phyloP scores from a whole-genome alignment of 2,797 vertebrate species.

The Philypnodon macrostomus region DNA sequence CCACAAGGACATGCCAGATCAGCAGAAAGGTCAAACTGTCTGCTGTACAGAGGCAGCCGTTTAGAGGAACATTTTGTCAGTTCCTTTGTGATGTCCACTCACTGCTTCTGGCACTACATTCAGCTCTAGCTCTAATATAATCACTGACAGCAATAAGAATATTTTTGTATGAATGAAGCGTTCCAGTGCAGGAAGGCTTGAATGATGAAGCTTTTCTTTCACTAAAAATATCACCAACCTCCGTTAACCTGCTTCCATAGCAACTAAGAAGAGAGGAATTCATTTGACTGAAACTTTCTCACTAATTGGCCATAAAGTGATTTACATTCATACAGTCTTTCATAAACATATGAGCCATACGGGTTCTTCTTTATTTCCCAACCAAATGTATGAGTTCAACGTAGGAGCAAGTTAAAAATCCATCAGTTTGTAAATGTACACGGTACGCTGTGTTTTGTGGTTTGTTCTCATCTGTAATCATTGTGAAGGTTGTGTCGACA shows the following conservation, averaged over 20 bases:
- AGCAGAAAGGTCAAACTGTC: slow-evolving; percentile 53
- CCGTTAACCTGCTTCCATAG: slow-evolving; percentile 9
- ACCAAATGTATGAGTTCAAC: no score
- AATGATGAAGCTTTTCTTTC: slow-evolving; percentile 13
- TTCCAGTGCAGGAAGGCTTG: slow-evolving; percentile 10
- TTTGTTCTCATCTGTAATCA: no score
- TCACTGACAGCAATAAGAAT: slow-evolving; percentile 18
- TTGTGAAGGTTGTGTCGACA: no score
- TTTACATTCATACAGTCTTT: no score
- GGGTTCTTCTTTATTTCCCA: no score
- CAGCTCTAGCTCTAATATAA: slow-evolving; percentile 34
- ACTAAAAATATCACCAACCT: slow-evolving; percentile 6
- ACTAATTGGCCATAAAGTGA: no score
- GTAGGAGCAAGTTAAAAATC: no score
- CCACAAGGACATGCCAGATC: slow-evolving; percentile 54
- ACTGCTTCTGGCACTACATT: slow-evolving; percentile 21
- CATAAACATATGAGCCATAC: no score
- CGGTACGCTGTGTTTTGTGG: no score
- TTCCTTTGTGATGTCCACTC: slow-evolving; percentile 36
- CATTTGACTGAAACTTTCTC: neutral
- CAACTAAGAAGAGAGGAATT: slow-evolving; percentile 4
- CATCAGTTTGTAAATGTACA: no score
- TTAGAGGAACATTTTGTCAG: slow-evolving; percentile 26
- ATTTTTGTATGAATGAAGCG: slow-evolving; percentile 17
- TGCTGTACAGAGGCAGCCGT: slow-evolving; percentile 20